Conservation (phyloP, 2,113 vertebrate species). For the Scatophagus argus region DNA sequence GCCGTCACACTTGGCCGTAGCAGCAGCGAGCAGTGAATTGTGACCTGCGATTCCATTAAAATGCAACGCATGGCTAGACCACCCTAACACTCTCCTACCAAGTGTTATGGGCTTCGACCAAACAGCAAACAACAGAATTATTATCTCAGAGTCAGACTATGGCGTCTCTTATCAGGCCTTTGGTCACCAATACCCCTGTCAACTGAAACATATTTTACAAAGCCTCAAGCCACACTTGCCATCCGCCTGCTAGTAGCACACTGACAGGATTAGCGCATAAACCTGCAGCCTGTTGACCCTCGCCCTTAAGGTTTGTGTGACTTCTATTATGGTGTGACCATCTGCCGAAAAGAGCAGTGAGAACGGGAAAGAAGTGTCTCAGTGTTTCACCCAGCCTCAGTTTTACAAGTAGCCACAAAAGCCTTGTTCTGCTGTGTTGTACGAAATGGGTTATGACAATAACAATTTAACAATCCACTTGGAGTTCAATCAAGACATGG, state of each 20-base stretch:
- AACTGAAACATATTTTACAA: constrained; percentile 26
- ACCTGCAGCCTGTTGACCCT: constrained; percentile 41
- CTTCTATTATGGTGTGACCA: constrained; percentile 52
- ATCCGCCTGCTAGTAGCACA: constrained; percentile 3
- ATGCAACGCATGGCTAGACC: constrained; percentile 57
- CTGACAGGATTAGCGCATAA: constrained; percentile 40
- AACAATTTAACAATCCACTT: constrained; percentile 68
- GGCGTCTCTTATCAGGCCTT: neutral
- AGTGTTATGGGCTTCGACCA: constrained; percentile 11
- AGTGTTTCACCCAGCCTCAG: constrained; percentile 20
- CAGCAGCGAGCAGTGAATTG: constrained; percentile 37
- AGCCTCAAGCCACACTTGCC: constrained; percentile 28
- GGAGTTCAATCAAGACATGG: constrained; percentile 58
- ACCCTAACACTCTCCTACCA: constrained; percentile 7
- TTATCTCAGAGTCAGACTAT: constrained; percentile 36
- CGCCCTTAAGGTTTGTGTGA: constrained; percentile 38
- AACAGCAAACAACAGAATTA: constrained; percentile 38
- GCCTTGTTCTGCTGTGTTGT: constrained; percentile 42
- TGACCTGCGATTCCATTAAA: constrained; percentile 59
- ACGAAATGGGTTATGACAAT: constrained; percentile 61
- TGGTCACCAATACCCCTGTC: constrained; percentile 1
- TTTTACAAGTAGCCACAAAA: constrained; percentile 17
- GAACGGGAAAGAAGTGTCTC: constrained; percentile 18
- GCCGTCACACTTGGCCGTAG: constrained; percentile 54
- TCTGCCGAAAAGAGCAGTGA: constrained; percentile 54